Evolutionary conservation across 2,113 vertebrate genomes (phyloP).

Genomic region (Dromiciops gliroides): DNA sequence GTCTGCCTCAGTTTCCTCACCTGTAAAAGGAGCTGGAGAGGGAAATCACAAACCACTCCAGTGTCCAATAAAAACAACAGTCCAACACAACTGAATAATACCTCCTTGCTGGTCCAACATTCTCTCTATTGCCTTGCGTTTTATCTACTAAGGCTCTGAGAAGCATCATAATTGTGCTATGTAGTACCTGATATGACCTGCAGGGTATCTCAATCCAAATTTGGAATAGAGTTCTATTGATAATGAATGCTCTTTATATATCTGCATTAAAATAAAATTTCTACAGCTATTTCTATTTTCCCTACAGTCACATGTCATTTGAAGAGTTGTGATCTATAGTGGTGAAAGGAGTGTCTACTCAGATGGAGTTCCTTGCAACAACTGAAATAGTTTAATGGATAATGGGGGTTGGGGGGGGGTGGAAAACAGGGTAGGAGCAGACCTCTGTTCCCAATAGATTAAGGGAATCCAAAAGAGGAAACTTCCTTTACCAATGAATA

Average conservation of each 20-base stretch:
- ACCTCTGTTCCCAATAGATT: background rate
- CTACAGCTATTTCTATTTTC: background rate
- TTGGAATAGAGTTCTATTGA: background rate
- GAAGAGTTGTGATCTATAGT: background rate
- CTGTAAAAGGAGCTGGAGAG: background rate
- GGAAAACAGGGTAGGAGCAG: background rate
- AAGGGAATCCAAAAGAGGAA: background rate
- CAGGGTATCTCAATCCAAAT: background rate
- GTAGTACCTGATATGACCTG: background rate
- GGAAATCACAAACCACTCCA: background rate
- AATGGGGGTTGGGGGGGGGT: background rate
- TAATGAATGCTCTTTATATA: background rate
- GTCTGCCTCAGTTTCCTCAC: background rate
- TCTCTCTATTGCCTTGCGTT: background rate
- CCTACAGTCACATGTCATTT: background rate
- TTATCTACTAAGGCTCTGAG: background rate
- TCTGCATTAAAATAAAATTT: background rate
- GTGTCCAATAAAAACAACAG: background rate
- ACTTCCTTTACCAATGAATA: background rate
- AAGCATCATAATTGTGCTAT: background rate
- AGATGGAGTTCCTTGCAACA: background rate
- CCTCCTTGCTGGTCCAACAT: background rate
- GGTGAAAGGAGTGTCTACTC: background rate
- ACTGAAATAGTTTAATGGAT: background rate
- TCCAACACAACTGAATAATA: background rate